Base-by-base conservation (phyloP, 2,113 vertebrate species). In the Sigmodon hispidus region DNA sequence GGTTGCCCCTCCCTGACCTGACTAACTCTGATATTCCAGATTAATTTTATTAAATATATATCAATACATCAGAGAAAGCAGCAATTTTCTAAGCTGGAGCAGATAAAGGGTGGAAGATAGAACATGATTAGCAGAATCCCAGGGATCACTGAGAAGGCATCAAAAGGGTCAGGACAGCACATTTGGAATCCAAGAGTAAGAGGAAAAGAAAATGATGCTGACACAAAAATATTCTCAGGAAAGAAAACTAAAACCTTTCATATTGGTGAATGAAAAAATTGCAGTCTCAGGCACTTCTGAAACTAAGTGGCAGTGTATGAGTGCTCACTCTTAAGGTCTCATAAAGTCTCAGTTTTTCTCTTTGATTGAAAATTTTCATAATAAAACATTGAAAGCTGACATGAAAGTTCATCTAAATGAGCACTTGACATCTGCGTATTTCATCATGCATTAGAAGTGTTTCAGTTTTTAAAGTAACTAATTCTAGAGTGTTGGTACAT, bases 371-470 rank as follows among this genome's bases (percentile, higher is more conserved):
- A 63, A 16, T 48, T 76, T 95, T 92, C 55, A 55, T 36, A 73
- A 73, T 81, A 65, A 76, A 34, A 84, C 59, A 10, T 61, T 83
- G 72, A 94, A 92, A 92, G 17, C 29, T 43, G 43, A 52, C 13
- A 79, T 87, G 31, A 95, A 75, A 90, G 52, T 11, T 90, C 15
- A 91, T 85, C 29, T 11, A 69, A 93, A 80, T 72, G 57, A 92
- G 72, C 7, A 36, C 4, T 52, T 31, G 45, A 3, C 10, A 36
- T 63, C 52, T 90, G 2, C 19, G 10, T 72, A 24, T 69, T 45
- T 48, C 73, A 77, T 84, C 72, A 16, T 57, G 36, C 43, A 4
- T 75, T 65, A 50, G 87, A 59, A 50, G 63, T 55, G 40, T 59
- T 90, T 94, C 40, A 26, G 26, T 48, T 31, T 93, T 6, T 75